A percentile compares a stretch with the other conserved stretches of the same genome.
phyloP scores from a whole-genome alignment of 2,113 vertebrate genomes.

The Sander lucioperca region DNA sequence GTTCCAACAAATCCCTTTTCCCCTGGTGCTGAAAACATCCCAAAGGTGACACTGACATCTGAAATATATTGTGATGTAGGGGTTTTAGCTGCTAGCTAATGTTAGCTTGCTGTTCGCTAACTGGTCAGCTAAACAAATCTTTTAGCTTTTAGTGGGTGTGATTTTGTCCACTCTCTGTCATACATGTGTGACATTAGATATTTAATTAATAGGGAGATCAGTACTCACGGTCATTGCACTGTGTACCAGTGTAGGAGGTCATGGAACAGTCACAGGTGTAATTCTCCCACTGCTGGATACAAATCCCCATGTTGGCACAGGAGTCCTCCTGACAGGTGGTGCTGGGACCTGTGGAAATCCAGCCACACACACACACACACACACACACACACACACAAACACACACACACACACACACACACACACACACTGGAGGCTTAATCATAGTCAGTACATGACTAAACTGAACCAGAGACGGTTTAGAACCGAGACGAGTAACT shows the following conservation, averaged over 20 bases:
- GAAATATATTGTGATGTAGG: too few relatives aligned
- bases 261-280: conserved; percentile 97
- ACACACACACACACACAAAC: neutral
- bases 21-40: too few relatives aligned
- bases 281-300: conserved; percentile 98
- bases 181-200: neutral
- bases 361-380: neutral
- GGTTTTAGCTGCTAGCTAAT: too few relatives aligned
- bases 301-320: conserved; percentile 95
- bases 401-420: neutral
- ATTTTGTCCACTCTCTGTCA: neutral
- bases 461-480: too few relatives aligned
- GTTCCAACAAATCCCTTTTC: too few relatives aligned
- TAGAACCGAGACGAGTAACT: too few relatives aligned
- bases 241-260: conserved; percentile 95
- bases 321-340: conserved; percentile 98
- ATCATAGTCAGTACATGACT: neutral
- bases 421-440: neutral
- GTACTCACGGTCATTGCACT: conserved; percentile 98
- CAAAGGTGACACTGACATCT: too few relatives aligned
- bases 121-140: too few relatives aligned
- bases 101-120: too few relatives aligned
- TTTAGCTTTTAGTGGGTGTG: neutral
- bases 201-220: neutral
- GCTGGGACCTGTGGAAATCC: conserved; percentile 88